Evolutionary conservation across 2,888 invertebrate genomes (phyloP).

Genomic region (Tortrix viridana): DNA sequence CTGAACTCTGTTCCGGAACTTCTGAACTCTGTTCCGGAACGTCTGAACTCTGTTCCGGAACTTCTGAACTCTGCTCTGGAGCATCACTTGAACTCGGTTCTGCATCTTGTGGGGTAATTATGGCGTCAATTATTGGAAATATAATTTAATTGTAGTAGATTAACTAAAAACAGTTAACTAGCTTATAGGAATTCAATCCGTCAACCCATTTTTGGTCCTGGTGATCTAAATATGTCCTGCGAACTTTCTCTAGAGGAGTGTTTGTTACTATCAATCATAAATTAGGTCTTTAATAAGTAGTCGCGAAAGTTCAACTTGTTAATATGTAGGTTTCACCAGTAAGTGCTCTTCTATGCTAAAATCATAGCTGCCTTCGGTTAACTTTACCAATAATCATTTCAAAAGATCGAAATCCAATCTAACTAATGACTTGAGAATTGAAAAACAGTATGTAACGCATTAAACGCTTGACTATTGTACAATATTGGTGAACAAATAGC

Average conservation of each 20-base stretch:
- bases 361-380: conserved; percentile 17
- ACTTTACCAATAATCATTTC: not conserved
- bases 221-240: too few relatives aligned
- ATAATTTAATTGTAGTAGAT: not conserved
- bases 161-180: too few relatives aligned
- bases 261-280: too few relatives aligned
- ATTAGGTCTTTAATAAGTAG: too few relatives aligned
- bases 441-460: not conserved
- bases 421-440: not conserved
- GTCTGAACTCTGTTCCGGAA: not conserved
- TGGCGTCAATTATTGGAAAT: not conserved
- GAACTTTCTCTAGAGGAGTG: too few relatives aligned
- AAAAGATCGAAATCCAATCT: not conserved
- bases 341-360: not conserved
- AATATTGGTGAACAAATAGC: conserved; percentile 37
- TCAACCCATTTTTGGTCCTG: too few relatives aligned
- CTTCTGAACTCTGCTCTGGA: not conserved
- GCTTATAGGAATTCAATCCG: too few relatives aligned
- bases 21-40: not conserved
- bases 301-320: not conserved
- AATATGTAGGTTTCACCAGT: not conserved
- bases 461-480: not conserved
- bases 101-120: not conserved
- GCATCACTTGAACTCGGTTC: conserved; percentile 4
- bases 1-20: not conserved